Conservation (phyloP, 2,797 vertebrate genomes). For the Falco novaeseelandiae region DNA sequence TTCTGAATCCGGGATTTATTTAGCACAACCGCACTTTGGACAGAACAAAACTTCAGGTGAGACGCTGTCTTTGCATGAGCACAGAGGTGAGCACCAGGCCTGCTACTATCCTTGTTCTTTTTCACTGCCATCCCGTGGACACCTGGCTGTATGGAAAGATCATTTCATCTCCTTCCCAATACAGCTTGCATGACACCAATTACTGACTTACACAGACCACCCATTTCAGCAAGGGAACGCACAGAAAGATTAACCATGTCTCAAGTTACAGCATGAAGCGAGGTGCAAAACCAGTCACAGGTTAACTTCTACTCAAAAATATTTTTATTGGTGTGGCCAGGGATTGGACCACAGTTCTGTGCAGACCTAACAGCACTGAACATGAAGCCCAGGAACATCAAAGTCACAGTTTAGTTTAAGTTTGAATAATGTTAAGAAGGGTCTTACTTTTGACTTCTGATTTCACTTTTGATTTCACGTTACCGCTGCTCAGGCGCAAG, state of each 20-base stretch:
- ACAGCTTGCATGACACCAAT: rapidly evolving
- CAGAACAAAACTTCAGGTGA: not conserved
- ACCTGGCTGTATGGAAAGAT: not conserved
- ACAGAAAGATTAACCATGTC: not conserved
- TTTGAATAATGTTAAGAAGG: not conserved
- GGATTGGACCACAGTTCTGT: not conserved
- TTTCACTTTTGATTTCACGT: constrained; percentile 3
- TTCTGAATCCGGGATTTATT: not conserved
- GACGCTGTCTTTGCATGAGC: not conserved
- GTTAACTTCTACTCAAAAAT: not conserved
- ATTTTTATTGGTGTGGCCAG: not conserved
- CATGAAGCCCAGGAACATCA: not conserved
- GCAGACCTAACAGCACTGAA: not conserved
- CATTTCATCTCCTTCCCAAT: not conserved
- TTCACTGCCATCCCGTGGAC: not conserved
- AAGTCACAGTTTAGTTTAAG: constrained; percentile 7
- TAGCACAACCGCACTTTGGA: not conserved
- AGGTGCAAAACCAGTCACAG: not conserved
- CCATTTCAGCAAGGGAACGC: not conserved
- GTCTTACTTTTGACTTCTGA: not conserved
- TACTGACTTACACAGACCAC: not conserved
- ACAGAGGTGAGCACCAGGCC: not conserved
- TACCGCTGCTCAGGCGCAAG: not conserved
- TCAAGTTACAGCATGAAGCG: not conserved
- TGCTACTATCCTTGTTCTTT: not conserved